Percentiles rank a stretch among this genome's conserved stretches.
These are phyloP conservation scores for Calyptommatus sinebrachiatus DNA, from an alignment of 2,113 vertebrate genomes.

Conservation along the genomic window DNA sequence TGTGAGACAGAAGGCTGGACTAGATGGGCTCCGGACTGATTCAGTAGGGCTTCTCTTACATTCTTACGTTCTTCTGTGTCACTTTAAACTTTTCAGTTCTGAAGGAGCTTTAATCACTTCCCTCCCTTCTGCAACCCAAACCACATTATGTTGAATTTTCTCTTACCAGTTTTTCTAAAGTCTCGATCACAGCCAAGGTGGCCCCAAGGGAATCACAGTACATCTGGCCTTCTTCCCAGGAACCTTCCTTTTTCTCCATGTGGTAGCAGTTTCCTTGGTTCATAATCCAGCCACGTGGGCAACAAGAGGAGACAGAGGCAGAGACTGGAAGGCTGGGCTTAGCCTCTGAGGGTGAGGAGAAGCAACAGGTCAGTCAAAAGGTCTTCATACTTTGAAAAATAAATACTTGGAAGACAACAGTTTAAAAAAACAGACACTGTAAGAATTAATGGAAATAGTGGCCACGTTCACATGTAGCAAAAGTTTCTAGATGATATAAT, in stretches of 20 bases:
- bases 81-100: no score
- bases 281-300: constrained; percentile 29
- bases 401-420: no score
- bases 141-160: background rate
- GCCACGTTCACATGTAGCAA: background rate
- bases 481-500: no score
- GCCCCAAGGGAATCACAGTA: constrained; percentile 28
- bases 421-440: no score
- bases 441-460: background rate
- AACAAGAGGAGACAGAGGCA: background rate
- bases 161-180: constrained; percentile 43
- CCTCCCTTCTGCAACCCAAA: background rate
- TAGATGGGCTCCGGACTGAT: no score
- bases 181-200: constrained; percentile 20
- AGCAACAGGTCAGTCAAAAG: background rate
- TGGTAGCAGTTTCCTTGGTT: constrained; percentile 34
- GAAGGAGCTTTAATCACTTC: no score
- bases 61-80: no score
- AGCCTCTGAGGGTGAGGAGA: background rate
- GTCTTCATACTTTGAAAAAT: no score
- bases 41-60: no score
- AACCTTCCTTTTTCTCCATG: constrained; percentile 30
- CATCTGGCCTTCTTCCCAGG: constrained; percentile 33
- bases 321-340: background rate
- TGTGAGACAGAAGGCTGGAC: no score